Base-by-base conservation (phyloP, 92 coral and sea anemone species). In the Porites cylindrica region DNA sequence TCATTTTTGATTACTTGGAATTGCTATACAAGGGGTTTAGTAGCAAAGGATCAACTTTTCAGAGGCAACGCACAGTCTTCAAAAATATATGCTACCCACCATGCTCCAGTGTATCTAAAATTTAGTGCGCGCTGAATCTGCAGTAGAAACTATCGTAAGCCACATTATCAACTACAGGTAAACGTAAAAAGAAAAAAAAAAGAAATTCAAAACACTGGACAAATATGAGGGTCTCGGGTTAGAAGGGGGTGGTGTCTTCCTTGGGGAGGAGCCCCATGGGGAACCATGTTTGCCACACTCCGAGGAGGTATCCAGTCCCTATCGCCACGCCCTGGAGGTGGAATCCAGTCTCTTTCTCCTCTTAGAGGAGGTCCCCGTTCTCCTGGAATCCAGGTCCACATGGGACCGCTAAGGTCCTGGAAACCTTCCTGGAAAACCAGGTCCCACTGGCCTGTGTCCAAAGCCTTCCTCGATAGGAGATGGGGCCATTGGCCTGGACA, bases 271-370 rank as follows among this genome's bases (percentile, higher is more conserved):
- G 96, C 92, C 76, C 88, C 91, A 65, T 83, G 89, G 50, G 82
- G 82, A 20, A 77, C 89, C 89, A 74, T 72, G 70, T 76, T 85
- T 52, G 80, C 82, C 20, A 92, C 98, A 51, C 91, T 75, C 70
- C 98, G 91, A 19, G 98, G 96, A 26, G 96, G 98, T 13, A 90
- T 94, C 99, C 99, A 97, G 82, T 93, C 96, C 72, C 99, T 91
- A 70, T 95, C 98, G 18, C 91, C 88, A 54, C 95, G 90, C 58
- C 93, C 96, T 67, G 91, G 94, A 21, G 96, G 99, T 20, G 95
- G 95, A 43, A 96, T 94, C 99, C 99, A 97, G 91, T 93, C 96
- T 68, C 99, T 92, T 59, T 95, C 99, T 51, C 87, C 93, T 61
- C 97, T 93, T 12, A 93, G 93, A 29, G 96, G 94, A 74, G 94